phyloP scores from a whole-genome alignment of 2,888 invertebrate species.

The Coelinius sp. region DNA sequence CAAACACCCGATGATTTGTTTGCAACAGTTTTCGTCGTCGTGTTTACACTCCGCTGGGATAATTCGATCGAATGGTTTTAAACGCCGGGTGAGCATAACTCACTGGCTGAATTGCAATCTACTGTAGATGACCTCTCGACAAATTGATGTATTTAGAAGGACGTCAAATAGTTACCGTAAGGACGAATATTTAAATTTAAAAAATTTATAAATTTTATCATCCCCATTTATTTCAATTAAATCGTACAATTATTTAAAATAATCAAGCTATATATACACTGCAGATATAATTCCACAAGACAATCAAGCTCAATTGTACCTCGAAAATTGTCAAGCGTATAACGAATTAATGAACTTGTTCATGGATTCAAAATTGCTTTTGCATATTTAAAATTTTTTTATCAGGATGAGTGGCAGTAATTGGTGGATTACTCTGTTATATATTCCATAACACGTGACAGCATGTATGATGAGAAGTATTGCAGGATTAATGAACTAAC shows the following conservation, averaged over 20 bases:
- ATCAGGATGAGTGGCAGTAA: not conserved
- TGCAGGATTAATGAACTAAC: not conserved
- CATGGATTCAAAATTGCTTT: not conserved
- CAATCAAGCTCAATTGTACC: too few species aligned
- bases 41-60: constrained; percentile 51
- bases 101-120: not conserved
- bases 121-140: constrained; percentile 24
- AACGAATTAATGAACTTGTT: too few species aligned
- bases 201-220: not conserved
- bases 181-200: too few species aligned
- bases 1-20: constrained; percentile 48
- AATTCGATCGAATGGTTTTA: constrained; percentile 44
- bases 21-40: constrained; percentile 47
- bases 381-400: not conserved
- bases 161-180: constrained; percentile 17
- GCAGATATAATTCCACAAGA: too few species aligned
- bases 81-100: constrained; percentile 13
- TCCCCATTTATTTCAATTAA: too few species aligned
- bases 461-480: not conserved
- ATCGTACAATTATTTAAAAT: too few species aligned
- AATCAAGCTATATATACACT: too few species aligned
- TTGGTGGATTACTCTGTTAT: not conserved
- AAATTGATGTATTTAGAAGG: constrained; percentile 31
- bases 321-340: too few species aligned
- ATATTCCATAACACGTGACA: not conserved